A percentile compares a stretch with the other conserved stretches of the same genome.
phyloP scores from a whole-genome alignment of 2,888 invertebrate species.

The Bursaphelenchus okinawaensis region DNA sequence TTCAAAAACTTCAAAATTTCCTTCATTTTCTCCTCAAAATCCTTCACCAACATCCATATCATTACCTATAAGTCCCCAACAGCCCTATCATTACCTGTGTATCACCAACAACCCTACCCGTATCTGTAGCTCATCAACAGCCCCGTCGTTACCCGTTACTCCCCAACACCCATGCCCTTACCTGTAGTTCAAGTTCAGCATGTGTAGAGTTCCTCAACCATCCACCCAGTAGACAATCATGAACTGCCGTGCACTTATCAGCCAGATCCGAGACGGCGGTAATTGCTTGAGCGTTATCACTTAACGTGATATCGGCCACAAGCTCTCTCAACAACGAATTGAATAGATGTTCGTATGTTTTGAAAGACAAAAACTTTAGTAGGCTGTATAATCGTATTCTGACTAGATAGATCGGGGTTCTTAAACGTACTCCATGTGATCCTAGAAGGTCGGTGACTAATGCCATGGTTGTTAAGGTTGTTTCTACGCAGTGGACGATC shows the following conservation, averaged over 20 bases:
- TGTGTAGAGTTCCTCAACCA: constrained; percentile 87
- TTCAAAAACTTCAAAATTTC: neutral
- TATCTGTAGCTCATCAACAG: too few species aligned
- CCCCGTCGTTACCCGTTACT: too few species aligned
- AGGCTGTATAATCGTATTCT: constrained; percentile 86
- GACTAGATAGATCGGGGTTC: constrained; percentile 61
- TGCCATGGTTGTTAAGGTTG: constrained; percentile 85
- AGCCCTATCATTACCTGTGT: too few species aligned
- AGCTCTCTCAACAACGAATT: constrained; percentile 76
- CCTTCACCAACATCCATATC: too few species aligned
- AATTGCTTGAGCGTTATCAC: constrained; percentile 80
- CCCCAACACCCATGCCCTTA: neutral
- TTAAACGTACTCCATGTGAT: constrained; percentile 72
- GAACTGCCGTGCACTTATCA: constrained; percentile 78
- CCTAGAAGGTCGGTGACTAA: constrained; percentile 82
- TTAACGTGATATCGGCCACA: constrained; percentile 85
- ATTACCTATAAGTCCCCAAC: too few species aligned
- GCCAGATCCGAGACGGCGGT: constrained; percentile 79
- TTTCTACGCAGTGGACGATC: constrained; percentile 83
- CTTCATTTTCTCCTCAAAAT: too few species aligned
- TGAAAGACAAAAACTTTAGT: constrained; percentile 64
- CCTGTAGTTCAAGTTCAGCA: constrained; percentile 67
- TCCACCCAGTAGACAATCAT: constrained; percentile 83
- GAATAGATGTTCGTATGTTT: constrained; percentile 69
- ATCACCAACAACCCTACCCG: too few species aligned